Conservation (phyloP, 2,113 vertebrate species). For the Cromileptes altivelis region DNA sequence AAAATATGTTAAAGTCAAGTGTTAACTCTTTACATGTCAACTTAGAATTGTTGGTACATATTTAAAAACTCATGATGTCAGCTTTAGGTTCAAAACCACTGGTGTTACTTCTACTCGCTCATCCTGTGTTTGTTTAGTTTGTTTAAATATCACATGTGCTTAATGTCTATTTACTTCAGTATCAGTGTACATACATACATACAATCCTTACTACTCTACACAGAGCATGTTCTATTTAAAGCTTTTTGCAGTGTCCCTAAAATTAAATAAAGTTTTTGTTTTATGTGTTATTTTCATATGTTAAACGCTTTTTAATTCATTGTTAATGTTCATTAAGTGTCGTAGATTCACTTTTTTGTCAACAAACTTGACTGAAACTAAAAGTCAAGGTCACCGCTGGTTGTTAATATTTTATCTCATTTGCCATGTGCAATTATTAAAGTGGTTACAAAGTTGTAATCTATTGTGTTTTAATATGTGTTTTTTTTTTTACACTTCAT, state of each 20-base stretch:
- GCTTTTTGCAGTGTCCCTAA: neutral
- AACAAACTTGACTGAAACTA: neutral
- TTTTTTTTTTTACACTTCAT: neutral
- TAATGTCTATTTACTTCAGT: neutral
- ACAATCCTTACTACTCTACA: neutral
- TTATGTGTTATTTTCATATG: neutral
- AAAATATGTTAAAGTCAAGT: neutral
- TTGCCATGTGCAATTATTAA: conserved; percentile 44
- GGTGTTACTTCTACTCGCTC: neutral
- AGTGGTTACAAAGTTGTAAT: neutral
- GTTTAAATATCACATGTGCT: neutral
- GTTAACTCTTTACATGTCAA: neutral
- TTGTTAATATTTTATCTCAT: conserved; percentile 41
- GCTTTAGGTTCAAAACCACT: neutral
- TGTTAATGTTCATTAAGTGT: neutral
- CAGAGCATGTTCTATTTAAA: neutral
- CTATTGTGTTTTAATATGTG: neutral
- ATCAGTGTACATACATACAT: neutral
- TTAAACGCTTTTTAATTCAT: neutral
- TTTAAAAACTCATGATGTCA: neutral
- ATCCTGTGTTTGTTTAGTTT: conserved; percentile 1
- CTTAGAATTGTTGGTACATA: neutral
- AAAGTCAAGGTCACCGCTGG: neutral
- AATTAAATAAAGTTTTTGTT: neutral
- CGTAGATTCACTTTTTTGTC: neutral